Base-by-base conservation (phyloP, 2,888 invertebrate genomes). In the Ormyrus nitidulus region DNA sequence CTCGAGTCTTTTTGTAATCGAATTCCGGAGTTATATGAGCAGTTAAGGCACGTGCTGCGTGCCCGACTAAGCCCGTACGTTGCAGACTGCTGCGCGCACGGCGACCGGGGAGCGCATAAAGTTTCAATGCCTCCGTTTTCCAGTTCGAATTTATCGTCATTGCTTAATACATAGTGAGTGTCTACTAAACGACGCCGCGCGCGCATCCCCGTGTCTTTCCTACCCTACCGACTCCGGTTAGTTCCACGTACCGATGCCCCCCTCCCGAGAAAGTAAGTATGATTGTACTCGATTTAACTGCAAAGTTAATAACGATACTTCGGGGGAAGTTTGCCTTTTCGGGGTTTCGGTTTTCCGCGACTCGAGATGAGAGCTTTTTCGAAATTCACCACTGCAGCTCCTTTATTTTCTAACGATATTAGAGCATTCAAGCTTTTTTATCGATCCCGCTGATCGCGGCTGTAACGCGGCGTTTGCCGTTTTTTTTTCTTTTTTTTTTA, bases 1-100 rank as follows among this genome's bases (percentile, higher is more conserved):
- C 2, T n/a, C 6, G 9, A 44, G 13, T 62, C 61, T 54, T 79
- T 79, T 73, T 79, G 79, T 79, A 79, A 79, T 79, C 73, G 73
- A 73, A 68, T 73, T 73, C 49, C 68, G 10, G 73, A 78, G 73
- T 79, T 69, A 59, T 77, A 65, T 58, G 71, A 72, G 71, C 69
- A 77, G 65, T 71, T 77, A 46, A 51, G 71, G 77, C 77, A 70
- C 70, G 70, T 34, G 34, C 34, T 34, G 34, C n/a, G 51, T 10
- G 51, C 59, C 51, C 13, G 11, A 13, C 44, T 10, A 61, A 44
- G 11, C 62, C 11, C 54, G 53, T 46, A 65, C 54, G 58, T 13
- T 13, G 13, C 13, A 13, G 13, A 13, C 13, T 13, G 13, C 13
- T 13, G 13, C 13, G 13, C 9, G 13, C 53, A 73, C n/a, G 46